A percentile compares a stretch with the other conserved stretches of the same genome.
Evolutionary conservation across 2,797 vertebrate species (phyloP).

Genomic region (Hylomyscus alleni): DNA sequence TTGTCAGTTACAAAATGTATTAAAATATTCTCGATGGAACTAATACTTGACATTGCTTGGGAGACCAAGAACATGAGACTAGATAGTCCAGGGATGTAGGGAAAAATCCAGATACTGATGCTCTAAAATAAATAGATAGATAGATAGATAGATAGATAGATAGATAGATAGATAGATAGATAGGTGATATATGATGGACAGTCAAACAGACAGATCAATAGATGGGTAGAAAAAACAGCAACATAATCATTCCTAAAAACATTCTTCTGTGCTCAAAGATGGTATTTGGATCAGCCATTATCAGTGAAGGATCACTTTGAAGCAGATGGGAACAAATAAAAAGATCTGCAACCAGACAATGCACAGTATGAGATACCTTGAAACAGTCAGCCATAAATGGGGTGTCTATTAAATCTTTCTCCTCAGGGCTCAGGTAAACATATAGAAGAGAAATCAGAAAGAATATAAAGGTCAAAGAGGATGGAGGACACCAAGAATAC

Average conservation of each 20-base stretch:
- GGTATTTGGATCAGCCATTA: too few relatives aligned
- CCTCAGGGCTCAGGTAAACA: neutral
- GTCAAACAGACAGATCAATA: too few relatives aligned
- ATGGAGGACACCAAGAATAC: neutral
- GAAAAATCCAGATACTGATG: neutral
- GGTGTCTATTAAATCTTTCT: neutral
- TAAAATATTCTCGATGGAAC: conserved; percentile 17
- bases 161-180: neutral
- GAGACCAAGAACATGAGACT: neutral
- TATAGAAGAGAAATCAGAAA: neutral
- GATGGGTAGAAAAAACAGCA: neutral
- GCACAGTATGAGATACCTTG: too few relatives aligned
- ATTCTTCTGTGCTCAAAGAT: neutral
- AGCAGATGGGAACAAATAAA: neutral
- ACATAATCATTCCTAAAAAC: too few relatives aligned
- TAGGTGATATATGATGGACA: neutral
- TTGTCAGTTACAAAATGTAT: neutral
- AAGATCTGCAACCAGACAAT: neutral
- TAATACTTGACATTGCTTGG: neutral
- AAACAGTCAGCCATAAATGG: neutral
- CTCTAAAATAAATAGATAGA: neutral
- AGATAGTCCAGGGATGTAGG: too few relatives aligned
- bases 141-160: neutral
- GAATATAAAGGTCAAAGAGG: neutral
- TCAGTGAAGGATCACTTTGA: neutral